Conservation (phyloP, 2,888 invertebrate species). For the Caenorhabditis sinica region DNA sequence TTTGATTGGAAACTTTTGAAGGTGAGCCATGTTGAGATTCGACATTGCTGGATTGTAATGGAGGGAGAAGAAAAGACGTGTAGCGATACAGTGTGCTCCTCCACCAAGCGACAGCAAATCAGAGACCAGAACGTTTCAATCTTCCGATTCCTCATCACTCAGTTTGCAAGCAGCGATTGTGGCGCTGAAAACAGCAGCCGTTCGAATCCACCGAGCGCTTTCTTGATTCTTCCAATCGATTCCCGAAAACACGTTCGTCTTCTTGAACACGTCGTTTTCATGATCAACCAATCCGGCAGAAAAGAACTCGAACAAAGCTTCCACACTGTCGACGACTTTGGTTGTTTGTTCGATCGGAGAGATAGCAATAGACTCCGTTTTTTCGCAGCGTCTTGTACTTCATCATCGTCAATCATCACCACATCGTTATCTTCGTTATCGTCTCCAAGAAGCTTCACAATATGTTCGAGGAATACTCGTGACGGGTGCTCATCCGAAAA, state of each 20-base stretch:
- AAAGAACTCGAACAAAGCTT: slow-evolving; percentile 52
- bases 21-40: slow-evolving; percentile 65
- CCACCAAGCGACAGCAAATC: slow-evolving; percentile 50
- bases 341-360: slow-evolving; percentile 54
- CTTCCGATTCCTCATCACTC: slow-evolving; percentile 40
- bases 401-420: slow-evolving; percentile 32
- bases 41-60: slow-evolving; percentile 66
- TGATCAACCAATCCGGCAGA: slow-evolving; percentile 48
- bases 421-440: slow-evolving; percentile 47
- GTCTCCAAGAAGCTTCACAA: slow-evolving; percentile 37
- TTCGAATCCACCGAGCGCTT: slow-evolving; percentile 47
- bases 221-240: slow-evolving; percentile 54
- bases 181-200: slow-evolving; percentile 51
- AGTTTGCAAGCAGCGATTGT: slow-evolving; percentile 28
- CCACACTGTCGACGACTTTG: slow-evolving; percentile 42
- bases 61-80: slow-evolving; percentile 66
- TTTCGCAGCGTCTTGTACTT: slow-evolving; percentile 37
- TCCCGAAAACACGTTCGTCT: slow-evolving; percentile 42
- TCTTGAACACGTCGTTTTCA: slow-evolving; percentile 57
- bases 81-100: slow-evolving; percentile 62
- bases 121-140: slow-evolving; percentile 36
- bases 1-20: slow-evolving; percentile 67
- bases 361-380: slow-evolving; percentile 2
- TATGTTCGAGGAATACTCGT: slow-evolving; percentile 13
- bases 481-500: slow-evolving; percentile 63